Evolutionary conservation across 2,113 vertebrate species (phyloP), one percentile per base, ranked within the genome.

Genomic region (Donacobius atricapilla): DNA sequence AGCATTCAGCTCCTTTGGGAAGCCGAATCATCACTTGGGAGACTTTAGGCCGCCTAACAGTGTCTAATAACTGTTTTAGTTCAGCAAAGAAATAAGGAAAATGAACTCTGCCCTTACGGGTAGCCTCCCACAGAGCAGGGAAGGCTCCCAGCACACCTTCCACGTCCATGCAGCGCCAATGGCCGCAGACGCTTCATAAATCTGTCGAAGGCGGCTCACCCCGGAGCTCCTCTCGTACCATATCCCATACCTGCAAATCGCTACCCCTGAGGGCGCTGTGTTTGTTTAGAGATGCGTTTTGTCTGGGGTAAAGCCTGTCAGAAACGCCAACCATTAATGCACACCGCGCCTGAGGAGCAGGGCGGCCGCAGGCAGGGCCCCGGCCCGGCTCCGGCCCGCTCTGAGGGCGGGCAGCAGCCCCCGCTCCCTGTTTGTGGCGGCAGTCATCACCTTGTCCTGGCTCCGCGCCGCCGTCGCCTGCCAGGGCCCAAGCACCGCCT

Each of bases 371-470:
- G n/a, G n/a, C n/a, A n/a, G n/a, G n/a, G n/a, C n/a, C n/a, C n/a
- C n/a, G n/a, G n/a, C n/a, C n/a, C n/a, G n/a, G n/a, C n/a, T n/a
- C n/a, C n/a, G n/a, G n/a, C n/a, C n/a, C n/a, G n/a, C n/a, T n/a
- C n/a, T n/a, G n/a, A n/a, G n/a, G n/a, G n/a, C n/a, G n/a, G n/a
- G n/a, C n/a, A n/a, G n/a, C n/a, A n/a, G n/a, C n/a, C 83, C 94
- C 95, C 87, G 45, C 83, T 53, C 95, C 80, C 93, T 94, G 93
- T 96, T 97, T 97, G 95, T 48, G 89, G 83, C 58, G 81, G 90
- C 90, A 93, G 93, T 97, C 97, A 97, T 97, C 96, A 92, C 69
- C 10, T 83, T 88, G 96, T 97, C 65, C 95, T 96, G 97, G 97
- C 94, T 94, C 94, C 93, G 68, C 14, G 94, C 78, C 54, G 95